A percentile compares a stretch with the other conserved stretches of the same genome.
phyloP scores from a whole-genome alignment of 2,797 vertebrate genomes.

The Crypturellus tataupa region DNA sequence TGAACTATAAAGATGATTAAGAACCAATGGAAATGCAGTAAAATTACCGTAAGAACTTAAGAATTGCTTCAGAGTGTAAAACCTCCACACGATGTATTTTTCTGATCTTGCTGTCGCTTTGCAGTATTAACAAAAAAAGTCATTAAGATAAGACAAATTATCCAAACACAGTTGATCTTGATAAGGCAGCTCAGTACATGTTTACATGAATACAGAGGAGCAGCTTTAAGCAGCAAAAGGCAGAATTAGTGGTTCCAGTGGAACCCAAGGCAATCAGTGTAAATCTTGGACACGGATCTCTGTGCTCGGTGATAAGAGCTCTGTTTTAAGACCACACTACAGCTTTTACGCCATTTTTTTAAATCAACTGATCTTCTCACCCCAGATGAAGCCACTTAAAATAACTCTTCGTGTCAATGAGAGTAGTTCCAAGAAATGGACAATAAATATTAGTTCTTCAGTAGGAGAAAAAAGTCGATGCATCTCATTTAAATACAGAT shows the following conservation, averaged over 20 bases:
- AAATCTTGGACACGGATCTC: slow-evolving; percentile 52
- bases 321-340: slow-evolving; percentile 25
- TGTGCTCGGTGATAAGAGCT: slow-evolving; percentile 16
- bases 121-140: slow-evolving; percentile 55
- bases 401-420: slow-evolving; percentile 7
- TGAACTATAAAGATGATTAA: slow-evolving; percentile 10
- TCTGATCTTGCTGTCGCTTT: slow-evolving; percentile 26
- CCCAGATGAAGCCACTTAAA: slow-evolving; percentile 33
- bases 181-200: slow-evolving; percentile 58
- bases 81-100: not conserved
- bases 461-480: not conserved
- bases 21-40: not conserved
- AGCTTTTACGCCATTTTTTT: slow-evolving; percentile 22
- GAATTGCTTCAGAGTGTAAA: slow-evolving; percentile 16
- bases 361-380: slow-evolving; percentile 6
- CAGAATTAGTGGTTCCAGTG: slow-evolving; percentile 52
- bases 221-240: slow-evolving; percentile 64
- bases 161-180: slow-evolving; percentile 77
- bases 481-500: slow-evolving; percentile 29
- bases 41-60: not conserved
- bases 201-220: slow-evolving; percentile 64
- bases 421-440: not conserved
- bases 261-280: slow-evolving; percentile 52
- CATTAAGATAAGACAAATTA: slow-evolving; percentile 77
- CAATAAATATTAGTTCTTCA: not conserved